Evolutionary conservation across 2,888 invertebrate species (phyloP).

Genomic region (Leptinotarsa haldemani): DNA sequence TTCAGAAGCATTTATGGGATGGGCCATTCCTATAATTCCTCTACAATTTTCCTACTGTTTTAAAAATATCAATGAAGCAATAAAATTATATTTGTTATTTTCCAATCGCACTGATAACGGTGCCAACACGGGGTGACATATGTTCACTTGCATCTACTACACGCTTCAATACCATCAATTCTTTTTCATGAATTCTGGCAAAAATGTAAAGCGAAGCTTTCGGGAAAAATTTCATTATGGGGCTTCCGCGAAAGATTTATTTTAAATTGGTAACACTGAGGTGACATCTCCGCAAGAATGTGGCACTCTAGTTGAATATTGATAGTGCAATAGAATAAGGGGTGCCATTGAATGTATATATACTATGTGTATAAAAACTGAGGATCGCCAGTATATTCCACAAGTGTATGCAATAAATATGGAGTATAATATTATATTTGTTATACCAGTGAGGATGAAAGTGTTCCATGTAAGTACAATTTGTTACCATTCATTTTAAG

Average conservation of each 20-base stretch:
- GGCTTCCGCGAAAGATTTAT: constrained; percentile 32
- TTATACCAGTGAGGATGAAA: no score
- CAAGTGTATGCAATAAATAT: no score
- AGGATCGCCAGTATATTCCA: background rate
- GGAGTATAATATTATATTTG: no score
- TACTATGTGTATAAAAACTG: background rate
- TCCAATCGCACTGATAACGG: background rate
- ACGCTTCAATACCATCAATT: background rate
- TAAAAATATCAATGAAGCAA: no score
- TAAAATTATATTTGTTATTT: no score
- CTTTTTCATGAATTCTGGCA: constrained; percentile 5
- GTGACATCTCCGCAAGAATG: constrained; percentile 34
- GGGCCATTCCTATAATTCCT: no score
- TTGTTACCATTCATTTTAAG: no score
- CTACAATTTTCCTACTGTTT: no score
- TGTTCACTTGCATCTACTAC: background rate
- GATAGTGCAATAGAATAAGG: constrained; percentile 13
- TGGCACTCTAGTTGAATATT: constrained; percentile 19
- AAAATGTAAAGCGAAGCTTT: constrained; percentile 22
- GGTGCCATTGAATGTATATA: background rate
- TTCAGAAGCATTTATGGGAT: no score
- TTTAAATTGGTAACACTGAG: constrained; percentile 35
- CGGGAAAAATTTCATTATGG: constrained; percentile 32
- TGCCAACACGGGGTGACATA: background rate
- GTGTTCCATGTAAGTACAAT: no score